These are phyloP conservation scores for Psophia crepitans DNA, from an alignment of 2,113 vertebrate species.

Conservation along the genomic window DNA sequence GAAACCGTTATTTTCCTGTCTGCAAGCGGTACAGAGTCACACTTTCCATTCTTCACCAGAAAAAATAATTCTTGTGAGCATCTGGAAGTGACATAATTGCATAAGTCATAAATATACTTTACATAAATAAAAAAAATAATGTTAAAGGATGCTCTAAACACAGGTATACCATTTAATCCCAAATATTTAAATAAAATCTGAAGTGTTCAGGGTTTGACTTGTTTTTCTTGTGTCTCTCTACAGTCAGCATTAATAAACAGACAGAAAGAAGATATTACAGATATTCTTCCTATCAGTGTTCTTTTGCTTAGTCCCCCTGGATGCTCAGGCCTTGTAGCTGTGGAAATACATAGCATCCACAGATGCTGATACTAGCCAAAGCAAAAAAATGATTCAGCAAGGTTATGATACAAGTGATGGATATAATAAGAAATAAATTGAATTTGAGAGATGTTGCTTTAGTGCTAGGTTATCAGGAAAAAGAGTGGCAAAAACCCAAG, in stretches of 20 bases:
- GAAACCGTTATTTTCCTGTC: background rate
- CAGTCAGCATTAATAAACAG: background rate
- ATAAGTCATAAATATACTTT: background rate
- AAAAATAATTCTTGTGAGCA: background rate
- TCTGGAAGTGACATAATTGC: background rate
- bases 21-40: background rate
- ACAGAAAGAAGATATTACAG: background rate
- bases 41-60: background rate
- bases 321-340: background rate
- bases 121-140: background rate
- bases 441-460: background rate
- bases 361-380: background rate
- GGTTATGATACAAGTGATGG: rapidly evolving
- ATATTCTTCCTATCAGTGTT: background rate
- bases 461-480: background rate
- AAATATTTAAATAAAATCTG: background rate
- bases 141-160: background rate
- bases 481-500: background rate
- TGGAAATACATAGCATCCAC: background rate
- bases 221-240: background rate
- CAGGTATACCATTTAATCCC: background rate
- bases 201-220: background rate
- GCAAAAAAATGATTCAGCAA: background rate
- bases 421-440: background rate
- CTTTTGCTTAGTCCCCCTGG: background rate